Percentiles rank a stretch among this genome's conserved stretches.
Conservation (phyloP, 1,140 invertebrate genomes). For the Drosophila cardini region DNA sequence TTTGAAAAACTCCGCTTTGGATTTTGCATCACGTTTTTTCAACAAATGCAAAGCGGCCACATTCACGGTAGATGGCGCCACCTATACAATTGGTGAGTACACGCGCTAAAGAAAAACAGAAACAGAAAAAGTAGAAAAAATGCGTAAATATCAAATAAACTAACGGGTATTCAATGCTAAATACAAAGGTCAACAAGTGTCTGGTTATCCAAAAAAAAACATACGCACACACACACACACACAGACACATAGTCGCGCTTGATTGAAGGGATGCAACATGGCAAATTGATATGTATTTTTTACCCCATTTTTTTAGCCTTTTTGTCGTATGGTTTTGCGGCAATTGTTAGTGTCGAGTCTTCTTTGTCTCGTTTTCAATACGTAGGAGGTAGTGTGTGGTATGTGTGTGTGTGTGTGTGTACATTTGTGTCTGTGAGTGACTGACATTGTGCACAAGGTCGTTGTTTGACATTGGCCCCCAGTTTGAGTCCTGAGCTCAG, state of each 20-base stretch:
- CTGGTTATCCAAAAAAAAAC: conserved; percentile 34
- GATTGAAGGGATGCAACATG: conserved; percentile 43
- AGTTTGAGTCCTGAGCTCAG: conserved; percentile 4
- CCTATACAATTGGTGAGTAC: conserved; percentile 92
- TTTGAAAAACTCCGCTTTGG: conserved; percentile 77
- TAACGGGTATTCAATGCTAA: conserved; percentile 19
- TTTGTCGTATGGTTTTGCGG: background rate
- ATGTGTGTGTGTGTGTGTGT: background rate
- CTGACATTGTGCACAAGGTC: conserved; percentile 66
- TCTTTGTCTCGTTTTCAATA: conserved; percentile 26
- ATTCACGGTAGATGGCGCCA: conserved; percentile 91
- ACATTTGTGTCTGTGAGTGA: conserved; percentile 10
- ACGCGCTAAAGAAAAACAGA: too few relatives aligned
- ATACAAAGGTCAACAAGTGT: conserved; percentile 68
- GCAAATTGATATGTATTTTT: conserved; percentile 37
- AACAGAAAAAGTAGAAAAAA: too few relatives aligned
- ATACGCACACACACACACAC: background rate
- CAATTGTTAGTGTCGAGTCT: background rate
- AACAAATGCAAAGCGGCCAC: conserved; percentile 92
- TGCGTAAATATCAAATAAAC: background rate
- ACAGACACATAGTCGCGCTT: background rate
- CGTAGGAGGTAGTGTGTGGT: background rate
- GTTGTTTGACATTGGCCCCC: conserved; percentile 67
- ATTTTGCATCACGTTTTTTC: conserved; percentile 86
- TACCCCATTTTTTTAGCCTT: background rate